phyloP scores from a whole-genome alignment of 2,113 vertebrate genomes.

The Mustela nigripes region DNA sequence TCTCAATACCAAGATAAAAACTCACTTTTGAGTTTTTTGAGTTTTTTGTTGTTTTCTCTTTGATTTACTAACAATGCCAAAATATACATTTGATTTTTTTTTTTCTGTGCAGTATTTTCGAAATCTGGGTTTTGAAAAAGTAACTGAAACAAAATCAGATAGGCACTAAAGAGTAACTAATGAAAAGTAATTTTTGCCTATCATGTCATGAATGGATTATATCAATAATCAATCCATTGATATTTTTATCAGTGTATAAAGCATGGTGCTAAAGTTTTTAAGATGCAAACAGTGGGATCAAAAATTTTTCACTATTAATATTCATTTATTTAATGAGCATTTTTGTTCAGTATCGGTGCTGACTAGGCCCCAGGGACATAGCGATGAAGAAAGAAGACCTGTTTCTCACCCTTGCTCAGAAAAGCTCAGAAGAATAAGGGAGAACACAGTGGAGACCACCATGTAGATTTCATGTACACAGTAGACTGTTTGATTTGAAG shows the following conservation, averaged over 20 bases:
- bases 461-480: background rate
- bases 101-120: background rate
- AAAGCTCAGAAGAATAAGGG: background rate
- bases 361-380: background rate
- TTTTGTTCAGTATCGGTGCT: background rate
- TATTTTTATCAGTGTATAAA: slow-evolving; percentile 31
- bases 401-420: background rate
- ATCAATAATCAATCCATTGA: background rate
- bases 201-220: background rate
- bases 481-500: slow-evolving; percentile 82
- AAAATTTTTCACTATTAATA: background rate
- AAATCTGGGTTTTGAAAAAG: slow-evolving; percentile 35
- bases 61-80: background rate
- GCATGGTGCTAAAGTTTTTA: slow-evolving; percentile 7
- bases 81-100: background rate
- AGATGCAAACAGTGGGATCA: background rate
- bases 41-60: background rate
- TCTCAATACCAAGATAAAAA: background rate
- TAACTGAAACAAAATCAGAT: background rate
- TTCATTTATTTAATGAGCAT: background rate
- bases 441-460: background rate
- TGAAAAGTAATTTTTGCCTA: background rate
- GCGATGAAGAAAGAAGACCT: background rate
- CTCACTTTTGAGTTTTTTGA: background rate
- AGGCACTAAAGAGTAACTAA: background rate